Evolutionary conservation across 2,888 invertebrate species (phyloP), one percentile per base, ranked within the genome.

Genomic region (Cataglyphis altisquamis): DNA sequence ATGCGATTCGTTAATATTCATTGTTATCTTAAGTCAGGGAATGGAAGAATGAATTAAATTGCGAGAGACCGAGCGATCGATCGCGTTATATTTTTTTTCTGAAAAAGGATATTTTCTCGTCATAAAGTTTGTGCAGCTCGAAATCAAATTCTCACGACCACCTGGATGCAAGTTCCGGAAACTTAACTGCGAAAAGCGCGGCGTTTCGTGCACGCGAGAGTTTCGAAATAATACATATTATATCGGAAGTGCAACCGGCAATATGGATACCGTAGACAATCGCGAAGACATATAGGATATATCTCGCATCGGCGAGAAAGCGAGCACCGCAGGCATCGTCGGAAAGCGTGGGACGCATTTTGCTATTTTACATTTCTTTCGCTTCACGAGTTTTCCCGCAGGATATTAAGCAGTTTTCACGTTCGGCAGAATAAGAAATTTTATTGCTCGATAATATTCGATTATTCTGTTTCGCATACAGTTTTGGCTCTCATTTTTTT

Each of bases 11-110:
- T 78, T 60, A 78, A 72, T 78, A 78, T 72, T 78, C 78, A 72
- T 72, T 72, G 72, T 78, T 78, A 78, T 72, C 72, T 60, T 41
- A 67, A 68, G 55, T 55, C 41, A 57, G 18, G 57, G 41, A 57
- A 78, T 36, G n/a, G 77, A 15, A 57, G 70, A 70, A 66, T 41
- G 72, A 78, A 78, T 70, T 78, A 41, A 32, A 78, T 70, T 78
- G 21, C 72, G 41, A 32, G 32, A 55, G 55, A 57, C 29, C 39
- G 52, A n/a, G 29, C 41, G 32, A 12, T 41, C 55, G 55, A 39
- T 25, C 55, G n/a, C n/a, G 41, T 41, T 57, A 45, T 72, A 32
- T 12, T 60, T 57, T 12, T 72, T 12, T 45, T 41, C 32, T 57
- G 21, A 39, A 66, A 77, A 68, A 25, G 72, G 45, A 70, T 32